phyloP scores from a whole-genome alignment of 1,140 invertebrate genomes.

The Drosophila micromelanica region DNA sequence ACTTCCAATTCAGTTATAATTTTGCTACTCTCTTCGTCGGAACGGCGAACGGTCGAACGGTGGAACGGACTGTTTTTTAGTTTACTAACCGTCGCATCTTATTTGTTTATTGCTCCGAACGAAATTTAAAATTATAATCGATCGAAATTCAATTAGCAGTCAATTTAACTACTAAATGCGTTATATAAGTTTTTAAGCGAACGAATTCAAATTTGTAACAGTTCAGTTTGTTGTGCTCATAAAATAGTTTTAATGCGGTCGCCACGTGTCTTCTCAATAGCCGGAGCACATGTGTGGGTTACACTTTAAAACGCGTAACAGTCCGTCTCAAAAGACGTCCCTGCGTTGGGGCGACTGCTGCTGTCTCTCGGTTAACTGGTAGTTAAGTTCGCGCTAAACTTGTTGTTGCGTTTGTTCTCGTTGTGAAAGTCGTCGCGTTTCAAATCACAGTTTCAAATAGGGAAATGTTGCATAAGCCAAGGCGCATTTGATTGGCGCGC shows the following conservation, averaged over 20 bases:
- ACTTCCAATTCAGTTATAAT: conserved; percentile 83
- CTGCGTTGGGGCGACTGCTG: conserved; percentile 97
- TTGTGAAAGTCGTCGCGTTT: conserved; percentile 24
- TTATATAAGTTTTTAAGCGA: too few species aligned
- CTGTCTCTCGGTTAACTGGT: conserved; percentile 15
- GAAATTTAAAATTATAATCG: conserved; percentile 1
- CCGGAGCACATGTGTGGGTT: conserved; percentile 94
- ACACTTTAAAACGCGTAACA: conserved; percentile 97
- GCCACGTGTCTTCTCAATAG: conserved; percentile 51
- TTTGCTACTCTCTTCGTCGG: conserved; percentile 75
- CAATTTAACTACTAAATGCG: too few species aligned
- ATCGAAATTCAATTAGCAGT: neutral
- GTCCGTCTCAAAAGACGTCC: conserved; percentile 97
- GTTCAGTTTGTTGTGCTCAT: conserved; percentile 25
- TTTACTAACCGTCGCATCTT: conserved; percentile 35
- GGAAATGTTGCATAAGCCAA: conserved; percentile 76
- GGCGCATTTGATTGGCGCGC: conserved; percentile 80
- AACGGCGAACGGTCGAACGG: conserved; percentile 63
- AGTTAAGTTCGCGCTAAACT: neutral
- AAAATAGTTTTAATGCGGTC: conserved; percentile 62
- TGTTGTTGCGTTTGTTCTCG: conserved; percentile 21
- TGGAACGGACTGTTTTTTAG: conserved; percentile 46
- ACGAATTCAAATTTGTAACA: neutral
- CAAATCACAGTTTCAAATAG: conserved; percentile 18
- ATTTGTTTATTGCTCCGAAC: conserved; percentile 40